Base-by-base conservation (phyloP, 2,797 vertebrate genomes). In the Etheostoma nigrum region DNA sequence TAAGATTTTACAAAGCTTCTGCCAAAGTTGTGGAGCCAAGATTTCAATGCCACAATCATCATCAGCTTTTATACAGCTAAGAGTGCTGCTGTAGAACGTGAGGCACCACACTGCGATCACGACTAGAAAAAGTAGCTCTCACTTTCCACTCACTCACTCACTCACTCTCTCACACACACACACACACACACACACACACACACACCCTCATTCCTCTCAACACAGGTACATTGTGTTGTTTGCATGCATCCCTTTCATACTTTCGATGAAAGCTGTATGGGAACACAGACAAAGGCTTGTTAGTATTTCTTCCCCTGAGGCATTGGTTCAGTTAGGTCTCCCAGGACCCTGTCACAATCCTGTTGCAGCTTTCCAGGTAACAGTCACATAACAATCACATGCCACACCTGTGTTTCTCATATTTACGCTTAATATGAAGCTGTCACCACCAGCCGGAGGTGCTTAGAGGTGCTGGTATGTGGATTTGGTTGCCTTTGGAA, bases 241-340 rank as follows among this genome's bases (percentile, higher is more conserved):
- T 74, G 27, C 59, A 62, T 36, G 57, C 25, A 66, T 70, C 62
- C 6, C 44, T 18, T 73, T 76, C 64, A 63, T 57, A 57, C 58
- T 23, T 45, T 30, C 16, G 59, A 57, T 82, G 51, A 74, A 81
- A 84, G 40, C 33, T 72, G 49, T 53, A 48, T 57, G 53, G 48
- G 44, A 25, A 51, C 59, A 44, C 51, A 63, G 72, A 78, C 69
- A 71, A 69, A 49, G 49, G 66, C 73, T 82, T 85, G 62, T 77
- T 78, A 72, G 52, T 58, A 66, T 53, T 78, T 73, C 47, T 49
- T 74, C 62, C 59, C 69, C 61, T 48, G 61, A 54, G 58, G 62
- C 55, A 25, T 55, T 40, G 11, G 36, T 75, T 74, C 52, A 52
- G 73, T 78, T 69, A 23, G 36, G 77, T 81, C 76, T 76, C 65